Conservation (phyloP, 2,888 invertebrate genomes). For the Agrotis clavis region DNA sequence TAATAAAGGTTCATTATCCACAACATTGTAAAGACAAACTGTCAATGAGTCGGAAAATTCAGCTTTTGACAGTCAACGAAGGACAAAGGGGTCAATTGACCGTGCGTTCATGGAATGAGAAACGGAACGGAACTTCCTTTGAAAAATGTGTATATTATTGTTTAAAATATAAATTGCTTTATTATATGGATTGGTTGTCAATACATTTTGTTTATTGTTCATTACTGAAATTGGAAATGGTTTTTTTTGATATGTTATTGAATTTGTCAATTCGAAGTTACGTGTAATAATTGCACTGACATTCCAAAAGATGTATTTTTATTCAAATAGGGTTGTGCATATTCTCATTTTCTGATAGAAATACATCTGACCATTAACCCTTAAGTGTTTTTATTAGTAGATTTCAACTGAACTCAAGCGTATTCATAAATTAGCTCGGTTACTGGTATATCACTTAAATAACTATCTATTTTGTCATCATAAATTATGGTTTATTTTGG, state of each 20-base stretch:
- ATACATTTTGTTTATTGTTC: not conserved
- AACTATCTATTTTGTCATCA: no score
- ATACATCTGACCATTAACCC: no score
- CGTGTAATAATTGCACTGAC: not conserved
- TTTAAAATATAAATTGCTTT: conserved; percentile 42
- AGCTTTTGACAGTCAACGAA: conserved; percentile 31
- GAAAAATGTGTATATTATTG: conserved; percentile 30
- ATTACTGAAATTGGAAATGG: not conserved
- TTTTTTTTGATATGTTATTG: not conserved
- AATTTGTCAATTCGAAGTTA: not conserved
- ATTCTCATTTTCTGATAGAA: no score
- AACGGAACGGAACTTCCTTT: conserved; percentile 17
- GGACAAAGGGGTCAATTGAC: conserved; percentile 71
- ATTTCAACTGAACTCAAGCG: no score
- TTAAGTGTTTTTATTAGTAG: no score
- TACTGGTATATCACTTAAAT: no score
- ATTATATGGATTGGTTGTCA: conserved; percentile 1
- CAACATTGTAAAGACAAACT: conserved; percentile 32
- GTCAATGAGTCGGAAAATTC: conserved; percentile 54
- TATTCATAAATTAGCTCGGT: no score
- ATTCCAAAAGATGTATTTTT: not conserved
- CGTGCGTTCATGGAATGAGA: conserved; percentile 50
- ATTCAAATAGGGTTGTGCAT: no score
- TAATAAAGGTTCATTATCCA: conserved; percentile 47
- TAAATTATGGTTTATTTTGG: no score